Evolutionary conservation across 2,797 vertebrate species (phyloP), one percentile per base, ranked within the genome.

Genomic region (Acipenser transmontanus): DNA sequence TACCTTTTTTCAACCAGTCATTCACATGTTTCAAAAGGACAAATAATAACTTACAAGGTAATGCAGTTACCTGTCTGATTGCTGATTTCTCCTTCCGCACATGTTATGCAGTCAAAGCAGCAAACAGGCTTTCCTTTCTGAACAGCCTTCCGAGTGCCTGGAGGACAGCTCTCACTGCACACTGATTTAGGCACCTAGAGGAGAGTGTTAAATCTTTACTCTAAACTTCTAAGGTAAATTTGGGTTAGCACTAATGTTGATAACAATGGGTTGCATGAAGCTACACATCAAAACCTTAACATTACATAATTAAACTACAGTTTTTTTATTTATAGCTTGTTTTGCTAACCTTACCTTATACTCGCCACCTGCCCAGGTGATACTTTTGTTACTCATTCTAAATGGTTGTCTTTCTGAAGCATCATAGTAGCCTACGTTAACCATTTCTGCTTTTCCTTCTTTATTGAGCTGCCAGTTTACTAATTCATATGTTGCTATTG

Each of bases 391-490:
- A 63, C 56, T 73, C 48, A 86, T 80, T 1, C 0, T 52, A 47
- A 87, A 80, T 76, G 81, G 76, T 63, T 80, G 76, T 47, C 84
- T 81, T 48, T 63, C 66, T 0, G 83, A 82, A 1, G 81, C 81
- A 70, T 87, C 80, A 13, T 87, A 88, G 10, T 71, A 66, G 0
- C 88, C 88, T 1, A 86, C 85, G 54, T 80, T 85, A 17, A 82
- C 77, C 63, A 87, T 67, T 17, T 76, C 50, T 50, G 78, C 65
- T 12, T 61, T 56, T 7, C 83, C 80, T 64, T 64, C 74, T 49
- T 70, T 7, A 47, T 9, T 73, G 67, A 50, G 70, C 63, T 88
- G 83, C 88, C 87, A 91, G 75, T 89, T 91, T 20, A 91, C 75
- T 20, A 89, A 62, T 61, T 89, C 86, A 59, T 91, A 90, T 2